These are phyloP conservation scores for Redunca redunca DNA, from an alignment of 2,113 vertebrate species.

Conservation along the genomic window DNA sequence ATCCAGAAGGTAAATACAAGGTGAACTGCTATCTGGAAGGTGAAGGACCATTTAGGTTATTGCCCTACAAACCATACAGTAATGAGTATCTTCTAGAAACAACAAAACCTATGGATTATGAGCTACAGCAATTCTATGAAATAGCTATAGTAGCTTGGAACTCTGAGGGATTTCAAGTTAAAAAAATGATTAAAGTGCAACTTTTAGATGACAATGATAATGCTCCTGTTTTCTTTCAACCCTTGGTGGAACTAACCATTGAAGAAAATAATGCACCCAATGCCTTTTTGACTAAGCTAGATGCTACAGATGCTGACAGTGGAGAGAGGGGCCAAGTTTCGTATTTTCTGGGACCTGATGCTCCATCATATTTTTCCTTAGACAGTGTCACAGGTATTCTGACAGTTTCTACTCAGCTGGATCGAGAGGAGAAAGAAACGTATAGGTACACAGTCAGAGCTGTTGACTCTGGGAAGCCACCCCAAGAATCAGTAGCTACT, in stretches of 20 bases:
- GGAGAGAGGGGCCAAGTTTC: conserved; percentile 87
- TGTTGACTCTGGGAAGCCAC: conserved; percentile 90
- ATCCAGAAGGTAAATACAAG: conserved; percentile 85
- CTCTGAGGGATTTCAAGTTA: conserved; percentile 82
- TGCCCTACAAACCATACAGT: conserved; percentile 88
- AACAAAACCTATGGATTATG: conserved; percentile 91
- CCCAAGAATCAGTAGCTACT: conserved; percentile 92
- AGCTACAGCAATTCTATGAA: conserved; percentile 88
- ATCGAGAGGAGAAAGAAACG: conserved; percentile 95
- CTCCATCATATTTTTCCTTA: conserved; percentile 90
- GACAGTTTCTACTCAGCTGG: conserved; percentile 90
- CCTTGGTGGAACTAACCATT: conserved; percentile 89
- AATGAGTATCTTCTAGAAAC: conserved; percentile 97
- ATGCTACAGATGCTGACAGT: conserved; percentile 93
- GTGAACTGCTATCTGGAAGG: conserved; percentile 91
- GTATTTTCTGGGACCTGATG: conserved; percentile 92
- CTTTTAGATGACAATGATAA: conserved; percentile 97
- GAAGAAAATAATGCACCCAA: conserved; percentile 96
- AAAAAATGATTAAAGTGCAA: conserved; percentile 88
- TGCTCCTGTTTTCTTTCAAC: conserved; percentile 90
- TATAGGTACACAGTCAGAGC: conserved; percentile 95
- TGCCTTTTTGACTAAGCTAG: conserved; percentile 90
- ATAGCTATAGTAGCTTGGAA: conserved; percentile 89
- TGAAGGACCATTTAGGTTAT: conserved; percentile 90
- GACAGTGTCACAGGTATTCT: conserved; percentile 90